Evolutionary conservation across 2,113 vertebrate species (phyloP), one percentile per base, ranked within the genome.

Genomic region (Callithrix jacchus): DNA sequence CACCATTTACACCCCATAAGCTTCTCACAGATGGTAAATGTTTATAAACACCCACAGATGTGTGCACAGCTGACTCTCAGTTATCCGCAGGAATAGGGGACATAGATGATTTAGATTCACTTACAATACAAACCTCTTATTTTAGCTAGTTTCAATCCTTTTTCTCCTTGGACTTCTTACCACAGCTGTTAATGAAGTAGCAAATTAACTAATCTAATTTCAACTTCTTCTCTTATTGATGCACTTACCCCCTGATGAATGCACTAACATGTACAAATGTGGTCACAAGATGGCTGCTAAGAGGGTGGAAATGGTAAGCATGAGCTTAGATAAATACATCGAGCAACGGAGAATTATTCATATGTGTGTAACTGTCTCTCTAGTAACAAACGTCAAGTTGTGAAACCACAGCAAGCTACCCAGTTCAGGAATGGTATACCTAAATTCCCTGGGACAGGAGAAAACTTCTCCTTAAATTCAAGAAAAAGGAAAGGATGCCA

Each of bases 21-120:
- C 37, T 94, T 76, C 27, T 95, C 93, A 95, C 52, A 97, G 96
- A 96, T 95, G 87, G 45, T 84, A 95, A 56, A 81, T 93, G 56
- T 97, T 66, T 96, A 91, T 27, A 61, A 96, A 97, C 42, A 95
- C 87, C 94, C 89, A 80, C 97, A 97, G 97, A 96, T 97, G 97
- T 97, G 93, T 96, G 92, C 89, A 94, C 96, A 97, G 95, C 95
- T 97, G 97, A 97, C 95, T 97, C 88, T 95, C 97, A 94, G 97
- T 98, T 97, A 97, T 97, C 95, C 79, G 10, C 42, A 96, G 74
- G 45, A 97, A 74, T 66, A 96, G 73, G 81, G 87, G 74, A 92
- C 91, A 84, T 66, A 95, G 95, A 96, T 95, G 52, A 94, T 96
- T 97, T 91, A 87, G 56, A 97, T 80, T 91, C 79, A 45, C 52